Base-by-base conservation (phyloP, 2,113 vertebrate species). In the Microcebus jonahi region DNA sequence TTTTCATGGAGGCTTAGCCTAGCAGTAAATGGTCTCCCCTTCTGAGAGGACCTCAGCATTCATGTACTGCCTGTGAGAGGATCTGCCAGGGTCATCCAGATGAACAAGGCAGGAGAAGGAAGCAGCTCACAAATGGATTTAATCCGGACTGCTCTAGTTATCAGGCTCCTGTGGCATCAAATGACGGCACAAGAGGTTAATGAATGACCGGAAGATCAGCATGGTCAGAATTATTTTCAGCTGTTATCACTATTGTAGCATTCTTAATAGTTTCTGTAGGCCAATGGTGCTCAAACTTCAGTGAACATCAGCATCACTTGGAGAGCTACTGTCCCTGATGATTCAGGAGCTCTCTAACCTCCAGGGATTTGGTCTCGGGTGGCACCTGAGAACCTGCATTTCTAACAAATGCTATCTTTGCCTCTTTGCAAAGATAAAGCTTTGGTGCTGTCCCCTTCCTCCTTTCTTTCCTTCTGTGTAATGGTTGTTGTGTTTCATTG, bases 401-500 rank as follows among this genome's bases (percentile, higher is more conserved):
- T 95, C 23, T 73, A 70, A 65, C 7, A 67, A 80, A 27, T 63
- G 61, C 10, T 27, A 80, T 39, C 53, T 2, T 79, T 96, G 79
- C 45, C 96, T 97, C 53, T 88, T 92, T 65, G 67, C 70, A 45
- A 50, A 65, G 83, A 55, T 71, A 77, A 45, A 91, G 88, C 36
- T 95, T 21, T 83, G 67, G 29, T 91, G 50, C 84, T 87, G 76
- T 42, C 42, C 13, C 9, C 67, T 53, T 3, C n/a, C 18, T 67
- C 25, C n/a, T 73, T 21, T 65, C 3, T 67, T 88, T 96, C 88
- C 95, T 96, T 53, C 61, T 90, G 23, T 39, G 27, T 68, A 91
- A 95, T 45, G 68, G 67, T 0, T 14, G 63, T 88, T 95, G 82
- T 14, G 90, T 93, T 95, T 89, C 81, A 90, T 39, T 94, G 97